Conservation (phyloP, 2,888 invertebrate species). For the Aplocera efformata region DNA sequence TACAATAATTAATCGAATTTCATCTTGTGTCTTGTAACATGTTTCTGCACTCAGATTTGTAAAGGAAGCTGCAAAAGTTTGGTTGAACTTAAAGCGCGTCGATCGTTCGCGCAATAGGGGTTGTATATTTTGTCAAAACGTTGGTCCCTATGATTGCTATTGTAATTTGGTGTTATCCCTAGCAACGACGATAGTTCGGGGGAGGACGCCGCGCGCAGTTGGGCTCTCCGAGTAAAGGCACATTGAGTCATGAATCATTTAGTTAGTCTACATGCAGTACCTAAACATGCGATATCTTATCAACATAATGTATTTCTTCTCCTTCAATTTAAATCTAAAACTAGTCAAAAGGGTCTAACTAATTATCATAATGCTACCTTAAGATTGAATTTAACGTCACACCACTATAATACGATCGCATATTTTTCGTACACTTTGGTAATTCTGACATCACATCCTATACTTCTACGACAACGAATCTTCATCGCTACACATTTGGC, state of each 20-base stretch:
- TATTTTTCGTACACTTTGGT: constrained; percentile 61
- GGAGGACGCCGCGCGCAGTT: constrained; percentile 65
- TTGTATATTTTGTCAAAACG: constrained; percentile 72
- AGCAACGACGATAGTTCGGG: constrained; percentile 51
- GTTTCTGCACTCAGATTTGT: no score
- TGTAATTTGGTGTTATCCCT: constrained; percentile 59
- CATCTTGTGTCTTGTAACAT: no score
- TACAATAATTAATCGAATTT: no score
- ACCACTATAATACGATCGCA: constrained; percentile 63
- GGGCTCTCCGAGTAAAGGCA: constrained; percentile 77
- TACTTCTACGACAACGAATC: constrained; percentile 62
- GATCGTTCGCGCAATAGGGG: constrained; percentile 54
- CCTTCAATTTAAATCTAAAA: constrained; percentile 62
- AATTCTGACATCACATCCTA: constrained; percentile 72
- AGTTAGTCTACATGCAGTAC: constrained; percentile 65
- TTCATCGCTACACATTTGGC: constrained; percentile 71
- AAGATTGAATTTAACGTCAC: constrained; percentile 69
- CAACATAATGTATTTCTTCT: constrained; percentile 48
- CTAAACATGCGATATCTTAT: constrained; percentile 52
- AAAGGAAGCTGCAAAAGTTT: constrained; percentile 39
- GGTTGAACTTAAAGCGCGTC: constrained; percentile 57
- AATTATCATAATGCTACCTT: constrained; percentile 50
- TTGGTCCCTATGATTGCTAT: constrained; percentile 80
- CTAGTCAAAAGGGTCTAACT: constrained; percentile 66
- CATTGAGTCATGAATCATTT: constrained; percentile 73